Evolutionary conservation across 30 jellyfish, hydroid and myxozoan genomes (phyloP).

Genomic region (Aurelia aurita complex sp. Pacific): DNA sequence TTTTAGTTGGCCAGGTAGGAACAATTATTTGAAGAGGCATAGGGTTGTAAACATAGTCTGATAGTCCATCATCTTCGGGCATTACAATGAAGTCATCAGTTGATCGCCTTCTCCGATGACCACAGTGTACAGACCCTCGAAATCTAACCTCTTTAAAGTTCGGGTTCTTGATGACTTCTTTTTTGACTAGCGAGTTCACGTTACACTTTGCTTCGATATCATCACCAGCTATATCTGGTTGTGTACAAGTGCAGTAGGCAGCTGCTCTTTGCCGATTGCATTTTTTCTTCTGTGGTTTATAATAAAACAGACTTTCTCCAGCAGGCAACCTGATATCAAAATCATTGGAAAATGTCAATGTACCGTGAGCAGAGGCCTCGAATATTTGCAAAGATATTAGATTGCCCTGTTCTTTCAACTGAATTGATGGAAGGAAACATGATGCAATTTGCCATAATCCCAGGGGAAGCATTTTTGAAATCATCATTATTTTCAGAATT

Average conservation of each 20-base stretch:
- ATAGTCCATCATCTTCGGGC: slow-evolving; percentile 25
- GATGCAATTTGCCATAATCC: too few relatives aligned
- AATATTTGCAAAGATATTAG: too few relatives aligned
- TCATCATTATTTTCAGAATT: too few relatives aligned
- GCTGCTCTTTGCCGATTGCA: slow-evolving; percentile 42
- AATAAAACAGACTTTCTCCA: slow-evolving; percentile 58
- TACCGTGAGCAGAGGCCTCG: too few relatives aligned
- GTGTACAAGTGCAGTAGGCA: slow-evolving; percentile 57
- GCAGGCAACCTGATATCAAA: neutral
- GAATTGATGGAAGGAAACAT: too few relatives aligned
- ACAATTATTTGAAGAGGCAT: neutral
- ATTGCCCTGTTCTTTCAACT: too few relatives aligned
- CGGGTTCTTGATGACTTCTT: neutral
- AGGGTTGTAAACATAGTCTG: slow-evolving; percentile 45
- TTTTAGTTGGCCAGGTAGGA: slow-evolving; percentile 53
- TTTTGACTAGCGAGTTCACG: neutral
- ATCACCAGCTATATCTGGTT: neutral
- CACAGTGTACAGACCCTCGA: slow-evolving; percentile 21
- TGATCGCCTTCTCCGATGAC: slow-evolving; percentile 30
- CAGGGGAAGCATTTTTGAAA: too few relatives aligned
- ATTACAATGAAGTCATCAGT: slow-evolving; percentile 5
- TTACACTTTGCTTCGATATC: neutral
- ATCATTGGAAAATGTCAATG: too few relatives aligned
- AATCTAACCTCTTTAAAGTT: neutral
- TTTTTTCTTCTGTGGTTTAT: slow-evolving; percentile 36